Conservation (phyloP, 1,140 invertebrate species). For the Amyelois transitella region DNA sequence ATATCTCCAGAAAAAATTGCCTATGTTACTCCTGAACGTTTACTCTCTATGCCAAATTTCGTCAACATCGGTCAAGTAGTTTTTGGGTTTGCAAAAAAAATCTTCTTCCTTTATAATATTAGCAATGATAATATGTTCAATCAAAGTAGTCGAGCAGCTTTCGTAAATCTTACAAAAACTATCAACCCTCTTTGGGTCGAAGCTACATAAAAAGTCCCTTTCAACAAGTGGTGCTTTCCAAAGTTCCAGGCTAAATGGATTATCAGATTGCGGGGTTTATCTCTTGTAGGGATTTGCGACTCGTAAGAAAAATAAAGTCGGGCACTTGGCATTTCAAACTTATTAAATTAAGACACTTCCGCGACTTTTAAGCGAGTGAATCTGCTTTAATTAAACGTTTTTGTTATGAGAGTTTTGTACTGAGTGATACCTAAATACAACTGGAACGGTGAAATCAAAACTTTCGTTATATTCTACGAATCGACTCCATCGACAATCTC, state of each 20-base stretch:
- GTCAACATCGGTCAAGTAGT: too few relatives aligned
- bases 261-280: not conserved
- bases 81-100: too few relatives aligned
- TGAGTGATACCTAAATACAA: not conserved
- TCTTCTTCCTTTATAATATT: not conserved
- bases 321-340: not conserved
- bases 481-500: not conserved
- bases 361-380: not conserved
- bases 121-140: not conserved
- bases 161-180: not conserved
- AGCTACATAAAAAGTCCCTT: not conserved
- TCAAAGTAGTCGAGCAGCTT: not conserved
- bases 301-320: not conserved
- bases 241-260: not conserved
- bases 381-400: not conserved
- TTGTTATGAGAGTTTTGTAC: not conserved
- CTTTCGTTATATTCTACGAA: not conserved
- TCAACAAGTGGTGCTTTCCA: not conserved
- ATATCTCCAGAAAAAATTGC: too few relatives aligned
- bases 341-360: not conserved
- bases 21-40: too few relatives aligned
- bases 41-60: too few relatives aligned
- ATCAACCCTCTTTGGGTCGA: not conserved
- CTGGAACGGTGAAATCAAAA: not conserved
- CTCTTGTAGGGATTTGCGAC: not conserved